These are phyloP conservation scores for Noctua janthe DNA, from an alignment of 2,888 invertebrate genomes.

Conservation along the genomic window DNA sequence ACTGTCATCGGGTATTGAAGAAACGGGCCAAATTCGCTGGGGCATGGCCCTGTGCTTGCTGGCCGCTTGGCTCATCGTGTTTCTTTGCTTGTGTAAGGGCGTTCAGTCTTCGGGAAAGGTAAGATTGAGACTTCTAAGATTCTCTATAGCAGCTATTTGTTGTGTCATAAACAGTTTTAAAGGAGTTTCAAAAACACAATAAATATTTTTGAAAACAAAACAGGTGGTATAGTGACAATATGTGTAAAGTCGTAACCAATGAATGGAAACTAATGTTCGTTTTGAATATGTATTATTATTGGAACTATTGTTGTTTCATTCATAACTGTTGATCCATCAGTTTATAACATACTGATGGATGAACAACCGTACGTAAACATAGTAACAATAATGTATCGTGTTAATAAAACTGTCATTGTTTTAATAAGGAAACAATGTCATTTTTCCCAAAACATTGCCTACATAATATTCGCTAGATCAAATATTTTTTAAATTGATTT, in stretches of 20 bases:
- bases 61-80: slow-evolving; percentile 94
- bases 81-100: slow-evolving; percentile 94
- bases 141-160: neutral
- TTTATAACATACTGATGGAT: neutral
- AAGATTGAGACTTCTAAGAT: slow-evolving; percentile 32
- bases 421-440: neutral
- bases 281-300: neutral
- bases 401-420: neutral
- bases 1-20: slow-evolving; percentile 93
- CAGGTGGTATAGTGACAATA: neutral
- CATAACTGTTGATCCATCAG: neutral
- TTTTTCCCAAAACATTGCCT: neutral
- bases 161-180: neutral
- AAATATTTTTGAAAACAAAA: neutral
- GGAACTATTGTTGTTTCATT: neutral
- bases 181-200: neutral
- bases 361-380: neutral
- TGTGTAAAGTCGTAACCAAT: neutral
- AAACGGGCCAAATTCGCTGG: slow-evolving; percentile 92
- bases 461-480: neutral
- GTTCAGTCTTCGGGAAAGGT: slow-evolving; percentile 95
- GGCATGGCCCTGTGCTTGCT: slow-evolving; percentile 94
- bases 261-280: neutral
- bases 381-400: neutral
- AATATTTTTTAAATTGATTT: neutral